Conservation (phyloP, 1,140 invertebrate species). For the Anastrepha ludens region DNA sequence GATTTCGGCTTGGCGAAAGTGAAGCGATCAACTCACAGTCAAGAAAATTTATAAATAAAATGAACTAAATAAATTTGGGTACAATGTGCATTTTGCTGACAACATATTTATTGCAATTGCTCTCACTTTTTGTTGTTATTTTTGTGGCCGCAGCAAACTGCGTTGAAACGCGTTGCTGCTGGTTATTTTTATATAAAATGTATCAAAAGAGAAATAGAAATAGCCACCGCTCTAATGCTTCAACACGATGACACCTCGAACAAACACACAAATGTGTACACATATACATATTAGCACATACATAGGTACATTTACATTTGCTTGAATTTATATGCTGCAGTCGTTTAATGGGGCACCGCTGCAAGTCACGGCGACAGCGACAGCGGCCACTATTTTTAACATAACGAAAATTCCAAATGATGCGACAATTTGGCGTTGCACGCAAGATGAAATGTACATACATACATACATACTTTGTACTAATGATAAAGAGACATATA, state of each 20-base stretch:
- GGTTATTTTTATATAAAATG: slow-evolving; percentile 18
- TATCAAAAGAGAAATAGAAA: background rate
- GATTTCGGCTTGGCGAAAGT: too few species aligned
- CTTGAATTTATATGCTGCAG: background rate
- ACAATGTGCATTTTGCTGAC: background rate
- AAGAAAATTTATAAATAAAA: background rate
- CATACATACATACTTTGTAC: background rate
- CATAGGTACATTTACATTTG: background rate
- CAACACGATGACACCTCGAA: background rate
- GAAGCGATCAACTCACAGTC: too few species aligned
- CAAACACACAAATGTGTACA: background rate
- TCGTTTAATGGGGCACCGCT: background rate
- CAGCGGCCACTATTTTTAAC: slow-evolving; percentile 21
- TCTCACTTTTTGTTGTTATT: background rate
- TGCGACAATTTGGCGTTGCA: slow-evolving; percentile 15
- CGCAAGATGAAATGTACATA: background rate
- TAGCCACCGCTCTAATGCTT: background rate
- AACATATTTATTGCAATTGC: slow-evolving; percentile 8
- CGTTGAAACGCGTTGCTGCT: slow-evolving; percentile 8
- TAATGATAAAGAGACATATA: slow-evolving; percentile 27
- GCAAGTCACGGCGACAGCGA: background rate
- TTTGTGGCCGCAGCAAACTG: too few species aligned
- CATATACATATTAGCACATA: background rate
- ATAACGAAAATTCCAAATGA: slow-evolving; percentile 13
- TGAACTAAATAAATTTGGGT: slow-evolving; percentile 2